Evolutionary conservation across 2,113 vertebrate genomes (phyloP).

Genomic region (Probosciger aterrimus): DNA sequence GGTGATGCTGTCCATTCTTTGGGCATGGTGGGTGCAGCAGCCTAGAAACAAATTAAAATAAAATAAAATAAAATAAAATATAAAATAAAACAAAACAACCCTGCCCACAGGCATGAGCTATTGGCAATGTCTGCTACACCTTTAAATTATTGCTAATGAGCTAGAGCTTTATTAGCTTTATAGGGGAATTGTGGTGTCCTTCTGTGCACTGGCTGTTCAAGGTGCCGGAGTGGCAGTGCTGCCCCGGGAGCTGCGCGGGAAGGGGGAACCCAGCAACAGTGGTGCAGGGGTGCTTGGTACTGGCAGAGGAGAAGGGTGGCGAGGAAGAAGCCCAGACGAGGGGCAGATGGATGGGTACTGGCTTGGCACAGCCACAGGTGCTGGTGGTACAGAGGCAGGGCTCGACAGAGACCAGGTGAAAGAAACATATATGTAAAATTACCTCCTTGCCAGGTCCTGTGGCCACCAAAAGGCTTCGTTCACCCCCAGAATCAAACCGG

Average conservation of each 20-base stretch:
- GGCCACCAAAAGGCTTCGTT: neutral
- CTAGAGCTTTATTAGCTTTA: constrained; percentile 60
- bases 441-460: neutral
- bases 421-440: neutral
- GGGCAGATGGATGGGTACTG: neutral
- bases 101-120: neutral
- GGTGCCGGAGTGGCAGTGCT: neutral
- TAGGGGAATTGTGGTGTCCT: constrained; percentile 30
- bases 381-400: neutral
- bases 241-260: fast-evolving
- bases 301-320: neutral
- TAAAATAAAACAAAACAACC: neutral
- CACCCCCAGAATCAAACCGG: neutral
- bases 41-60: neutral
- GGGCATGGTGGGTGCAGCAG: neutral
- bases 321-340: neutral
- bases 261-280: fast-evolving
- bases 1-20: neutral
- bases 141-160: constrained; percentile 70
- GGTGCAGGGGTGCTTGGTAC: neutral
- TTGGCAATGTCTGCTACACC: constrained; percentile 5
- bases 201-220: neutral
- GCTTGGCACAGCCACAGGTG: fast-evolving
- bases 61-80: too few species aligned
- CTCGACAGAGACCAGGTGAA: neutral